Base-by-base conservation (phyloP, 2,113 vertebrate genomes). In the Accipiter cooperii region DNA sequence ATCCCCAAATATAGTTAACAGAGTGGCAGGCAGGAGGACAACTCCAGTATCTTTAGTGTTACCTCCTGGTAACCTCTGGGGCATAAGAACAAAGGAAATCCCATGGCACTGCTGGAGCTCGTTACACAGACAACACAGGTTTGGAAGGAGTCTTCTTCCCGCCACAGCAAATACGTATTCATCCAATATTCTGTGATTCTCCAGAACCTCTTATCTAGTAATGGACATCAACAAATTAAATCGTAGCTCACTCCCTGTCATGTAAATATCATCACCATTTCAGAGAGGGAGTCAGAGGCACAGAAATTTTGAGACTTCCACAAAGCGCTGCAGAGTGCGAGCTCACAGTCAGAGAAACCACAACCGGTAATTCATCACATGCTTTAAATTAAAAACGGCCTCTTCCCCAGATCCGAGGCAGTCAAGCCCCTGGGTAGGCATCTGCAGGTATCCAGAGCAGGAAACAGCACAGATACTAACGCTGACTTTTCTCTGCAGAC, bases 81-180 rank as follows among this genome's bases (percentile, higher is more conserved):
- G 9, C 26, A 6, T 34, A 73, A 70, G 40, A 17, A 87, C 40
- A 77, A 85, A 85, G 46, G 22, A 63, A 93, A 85, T 15, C 25
- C 12, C 54, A 42, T 0, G 58, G 54, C 42, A 80, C 42, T 70
- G 36, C 38, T 46, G 25, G 44, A 77, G 66, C 12, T 71, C 10
- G 1, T 36, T 17, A 76, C 44, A 55, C 8, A 77, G 70, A 0
- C 0, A 49, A 70, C 31, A 34, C 0, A 0, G 15, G 19, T 86
- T 82, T 88, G 66, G 54, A 93, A 78, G 28, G 16, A 54, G 10
- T 20, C 20, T 31, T 90, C 52, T 76, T 88, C 28, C 85, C 44
- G 33, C 38, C n/a, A 36, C 33, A 63, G 21, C 15, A 70, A 87
- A 80, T 40, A 89, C 1, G 1, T 33, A 77, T 12, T 70, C 7